Conservation (phyloP, 2,797 vertebrate species). For the Lepilemur septentrionalis region DNA sequence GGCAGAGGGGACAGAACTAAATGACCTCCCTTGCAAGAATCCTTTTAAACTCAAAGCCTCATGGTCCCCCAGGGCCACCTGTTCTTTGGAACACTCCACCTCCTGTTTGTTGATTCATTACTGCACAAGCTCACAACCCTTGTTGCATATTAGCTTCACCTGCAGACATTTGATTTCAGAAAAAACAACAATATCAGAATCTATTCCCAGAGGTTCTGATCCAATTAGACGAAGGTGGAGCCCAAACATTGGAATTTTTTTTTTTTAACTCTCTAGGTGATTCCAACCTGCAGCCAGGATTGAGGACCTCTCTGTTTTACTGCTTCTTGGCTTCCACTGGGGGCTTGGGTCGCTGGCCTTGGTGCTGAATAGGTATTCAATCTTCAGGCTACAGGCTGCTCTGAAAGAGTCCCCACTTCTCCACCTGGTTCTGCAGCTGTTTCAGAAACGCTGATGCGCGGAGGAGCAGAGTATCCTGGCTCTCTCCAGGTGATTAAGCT, state of each 20-base stretch:
- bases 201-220: background rate
- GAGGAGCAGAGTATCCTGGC: background rate
- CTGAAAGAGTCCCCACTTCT: background rate
- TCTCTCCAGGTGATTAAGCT: background rate
- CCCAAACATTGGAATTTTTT: background rate
- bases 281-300: background rate
- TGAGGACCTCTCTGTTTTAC: background rate
- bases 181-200: background rate
- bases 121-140: background rate
- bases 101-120: background rate
- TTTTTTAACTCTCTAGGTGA: background rate
- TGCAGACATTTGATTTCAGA: background rate
- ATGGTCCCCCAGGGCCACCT: too few relatives aligned
- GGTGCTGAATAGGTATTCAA: background rate
- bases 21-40: background rate
- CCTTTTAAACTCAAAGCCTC: background rate
- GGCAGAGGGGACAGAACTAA: background rate
- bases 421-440: background rate
- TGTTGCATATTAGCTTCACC: background rate
- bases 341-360: background rate
- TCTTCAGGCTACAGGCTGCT: background rate
- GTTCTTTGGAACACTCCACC: background rate
- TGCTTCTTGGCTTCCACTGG: rapidly evolving
- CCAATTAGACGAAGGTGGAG: background rate
- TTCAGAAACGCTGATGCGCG: background rate